Percentiles rank a stretch among this genome's conserved stretches.
Conservation (phyloP, 2,797 vertebrate species). For the Sebastes minor region DNA sequence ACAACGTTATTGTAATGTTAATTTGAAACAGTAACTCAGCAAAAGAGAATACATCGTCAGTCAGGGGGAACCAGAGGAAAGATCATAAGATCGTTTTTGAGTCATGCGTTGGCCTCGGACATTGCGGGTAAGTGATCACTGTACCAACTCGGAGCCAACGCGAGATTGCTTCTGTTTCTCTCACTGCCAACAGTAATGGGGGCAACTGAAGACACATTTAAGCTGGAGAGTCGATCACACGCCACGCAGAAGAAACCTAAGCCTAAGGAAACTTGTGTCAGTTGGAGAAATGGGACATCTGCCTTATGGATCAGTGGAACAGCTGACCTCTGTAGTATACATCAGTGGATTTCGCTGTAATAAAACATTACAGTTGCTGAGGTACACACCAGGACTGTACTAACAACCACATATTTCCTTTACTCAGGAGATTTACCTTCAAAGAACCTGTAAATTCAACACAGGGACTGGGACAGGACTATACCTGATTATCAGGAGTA, state of each 20-base stretch:
- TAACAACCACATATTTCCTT: conserved; percentile 20
- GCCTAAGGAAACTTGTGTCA: conserved; percentile 34
- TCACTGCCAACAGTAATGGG: conserved; percentile 48
- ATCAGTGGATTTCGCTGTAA: conserved; percentile 34
- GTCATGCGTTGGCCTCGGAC: conserved; percentile 57
- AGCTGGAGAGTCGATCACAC: conserved; percentile 49
- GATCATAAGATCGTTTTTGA: conserved; percentile 49
- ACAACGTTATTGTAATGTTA: conserved; percentile 53
- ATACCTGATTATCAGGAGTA: not conserved
- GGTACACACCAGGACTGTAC: conserved; percentile 12
- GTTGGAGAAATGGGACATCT: conserved; percentile 41
- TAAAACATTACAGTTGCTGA: conserved; percentile 50
- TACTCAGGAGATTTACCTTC: conserved; percentile 9
- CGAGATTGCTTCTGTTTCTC: conserved; percentile 60
- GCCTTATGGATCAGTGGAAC: conserved; percentile 36
- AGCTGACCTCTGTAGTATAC: conserved; percentile 46
- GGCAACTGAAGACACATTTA: conserved; percentile 64
- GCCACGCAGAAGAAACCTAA: conserved; percentile 41
- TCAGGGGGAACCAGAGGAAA: conserved; percentile 48
- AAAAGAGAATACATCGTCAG: conserved; percentile 49
- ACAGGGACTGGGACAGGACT: not conserved
- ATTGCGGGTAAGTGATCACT: conserved; percentile 37
- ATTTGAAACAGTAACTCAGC: conserved; percentile 63
- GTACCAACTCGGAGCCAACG: conserved; percentile 54
- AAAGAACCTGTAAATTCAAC: conserved; percentile 10